Percentiles rank a stretch among this genome's conserved stretches.
These are phyloP conservation scores for Erythrocebus patas DNA, from an alignment of 2,113 vertebrate species.

Conservation along the genomic window DNA sequence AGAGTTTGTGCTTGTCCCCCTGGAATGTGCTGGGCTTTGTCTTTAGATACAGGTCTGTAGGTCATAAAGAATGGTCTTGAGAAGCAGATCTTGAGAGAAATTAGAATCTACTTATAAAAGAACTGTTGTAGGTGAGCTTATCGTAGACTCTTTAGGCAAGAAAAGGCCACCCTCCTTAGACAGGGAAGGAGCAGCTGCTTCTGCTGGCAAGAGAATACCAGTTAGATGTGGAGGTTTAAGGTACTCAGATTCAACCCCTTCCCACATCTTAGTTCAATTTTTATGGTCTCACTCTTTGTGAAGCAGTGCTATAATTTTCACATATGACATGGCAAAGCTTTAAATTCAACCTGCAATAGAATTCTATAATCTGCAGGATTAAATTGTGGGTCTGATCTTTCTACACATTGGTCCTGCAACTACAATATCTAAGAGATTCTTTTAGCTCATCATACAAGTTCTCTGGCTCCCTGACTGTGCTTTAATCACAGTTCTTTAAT, in stretches of 20 bases:
- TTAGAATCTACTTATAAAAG: neutral
- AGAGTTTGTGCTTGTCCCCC: neutral
- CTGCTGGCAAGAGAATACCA: neutral
- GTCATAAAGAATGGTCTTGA: neutral
- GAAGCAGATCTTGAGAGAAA: neutral
- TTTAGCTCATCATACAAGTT: neutral
- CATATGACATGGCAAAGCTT: neutral
- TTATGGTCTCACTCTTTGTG: neutral
- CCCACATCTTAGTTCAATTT: neutral
- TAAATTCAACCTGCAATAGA: neutral
- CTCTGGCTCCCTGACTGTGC: neutral
- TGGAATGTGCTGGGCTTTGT: neutral
- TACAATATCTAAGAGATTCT: neutral
- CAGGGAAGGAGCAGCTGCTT: neutral
- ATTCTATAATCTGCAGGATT: neutral
- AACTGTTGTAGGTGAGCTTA: neutral
- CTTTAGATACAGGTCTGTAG: neutral
- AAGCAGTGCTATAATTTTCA: neutral
- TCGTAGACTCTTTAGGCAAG: neutral
- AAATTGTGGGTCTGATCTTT: neutral
- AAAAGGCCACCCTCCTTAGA: neutral
- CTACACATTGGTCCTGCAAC: neutral
- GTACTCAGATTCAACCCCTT: neutral
- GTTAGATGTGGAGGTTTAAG: neutral
- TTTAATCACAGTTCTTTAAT: neutral